phyloP scores from a whole-genome alignment of 2,888 invertebrate genomes.

The Limnephilus auricula region DNA sequence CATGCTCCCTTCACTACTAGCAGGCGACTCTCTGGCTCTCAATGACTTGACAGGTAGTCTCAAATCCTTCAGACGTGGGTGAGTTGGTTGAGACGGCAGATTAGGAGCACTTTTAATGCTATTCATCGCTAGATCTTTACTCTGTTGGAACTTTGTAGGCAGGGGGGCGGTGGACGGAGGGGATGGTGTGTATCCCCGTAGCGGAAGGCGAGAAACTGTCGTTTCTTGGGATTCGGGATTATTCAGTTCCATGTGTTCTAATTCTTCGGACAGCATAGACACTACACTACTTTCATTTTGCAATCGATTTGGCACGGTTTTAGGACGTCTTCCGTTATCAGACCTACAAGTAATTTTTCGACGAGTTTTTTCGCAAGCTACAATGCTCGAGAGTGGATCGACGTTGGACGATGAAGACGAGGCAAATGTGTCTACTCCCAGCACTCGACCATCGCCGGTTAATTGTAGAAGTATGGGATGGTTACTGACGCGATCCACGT shows the following conservation, averaged over 20 bases:
- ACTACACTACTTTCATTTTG: slow-evolving; percentile 73
- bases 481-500: slow-evolving; percentile 88
- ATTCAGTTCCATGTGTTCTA: slow-evolving; percentile 81
- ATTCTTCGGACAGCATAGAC: slow-evolving; percentile 75
- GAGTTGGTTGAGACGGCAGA: slow-evolving; percentile 83
- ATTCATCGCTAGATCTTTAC: slow-evolving; percentile 85
- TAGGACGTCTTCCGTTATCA: slow-evolving; percentile 78
- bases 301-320: slow-evolving; percentile 78
- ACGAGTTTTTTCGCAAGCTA: slow-evolving; percentile 73
- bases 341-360: slow-evolving; percentile 79
- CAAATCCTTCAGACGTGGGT: slow-evolving; percentile 84
- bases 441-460: slow-evolving; percentile 70
- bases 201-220: slow-evolving; percentile 80
- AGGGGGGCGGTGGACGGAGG: slow-evolving; percentile 91
- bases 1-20: slow-evolving; percentile 81
- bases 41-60: slow-evolving; percentile 85
- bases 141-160: slow-evolving; percentile 87
- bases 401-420: slow-evolving; percentile 76
- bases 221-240: slow-evolving; percentile 78
- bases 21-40: slow-evolving; percentile 80
- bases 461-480: slow-evolving; percentile 85
- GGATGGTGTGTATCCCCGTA: slow-evolving; percentile 87
- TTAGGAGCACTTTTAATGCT: slow-evolving; percentile 90
- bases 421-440: slow-evolving; percentile 60
- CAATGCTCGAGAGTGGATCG: slow-evolving; percentile 72